A percentile compares a stretch with the other conserved stretches of the same genome.
Conservation (phyloP, 2,888 invertebrate genomes). For the Leucophenga montana region DNA sequence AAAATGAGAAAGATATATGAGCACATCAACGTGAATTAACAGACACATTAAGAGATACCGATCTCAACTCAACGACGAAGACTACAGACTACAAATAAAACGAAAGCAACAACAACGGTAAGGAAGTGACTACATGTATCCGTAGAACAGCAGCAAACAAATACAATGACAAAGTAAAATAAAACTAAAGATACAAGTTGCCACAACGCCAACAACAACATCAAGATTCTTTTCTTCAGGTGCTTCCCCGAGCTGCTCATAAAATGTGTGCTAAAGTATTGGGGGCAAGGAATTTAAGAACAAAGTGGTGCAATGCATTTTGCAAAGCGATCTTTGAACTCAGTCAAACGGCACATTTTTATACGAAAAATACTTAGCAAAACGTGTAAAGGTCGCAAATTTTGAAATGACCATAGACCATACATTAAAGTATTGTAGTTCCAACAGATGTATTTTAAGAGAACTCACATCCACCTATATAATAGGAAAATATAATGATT, state of each 20-base stretch:
- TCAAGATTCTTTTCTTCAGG: neutral
- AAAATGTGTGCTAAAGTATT: neutral
- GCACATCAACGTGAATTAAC: slow-evolving; percentile 66
- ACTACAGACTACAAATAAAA: slow-evolving; percentile 48
- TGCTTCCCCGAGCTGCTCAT: neutral
- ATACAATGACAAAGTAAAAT: slow-evolving; percentile 63
- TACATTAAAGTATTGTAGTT: no score
- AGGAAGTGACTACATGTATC: neutral
- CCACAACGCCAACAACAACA: slow-evolving; percentile 7
- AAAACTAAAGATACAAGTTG: slow-evolving; percentile 40
- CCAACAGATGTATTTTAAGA: no score
- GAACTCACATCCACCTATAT: no score
- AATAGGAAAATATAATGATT: no score
- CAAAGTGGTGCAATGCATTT: neutral
- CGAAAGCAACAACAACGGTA: slow-evolving; percentile 19
- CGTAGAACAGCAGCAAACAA: slow-evolving; percentile 18
- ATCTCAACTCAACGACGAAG: slow-evolving; percentile 41
- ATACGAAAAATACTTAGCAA: no score
- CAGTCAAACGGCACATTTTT: no score
- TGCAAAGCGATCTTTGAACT: slow-evolving; percentile 4
- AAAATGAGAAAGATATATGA: slow-evolving; percentile 64
- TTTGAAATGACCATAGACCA: no score
- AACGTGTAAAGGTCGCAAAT: no score
- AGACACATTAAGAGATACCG: slow-evolving; percentile 64
- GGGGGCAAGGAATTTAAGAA: neutral